Evolutionary conservation across 2,888 invertebrate species (phyloP).

Genomic region (Ligdia adustata): DNA sequence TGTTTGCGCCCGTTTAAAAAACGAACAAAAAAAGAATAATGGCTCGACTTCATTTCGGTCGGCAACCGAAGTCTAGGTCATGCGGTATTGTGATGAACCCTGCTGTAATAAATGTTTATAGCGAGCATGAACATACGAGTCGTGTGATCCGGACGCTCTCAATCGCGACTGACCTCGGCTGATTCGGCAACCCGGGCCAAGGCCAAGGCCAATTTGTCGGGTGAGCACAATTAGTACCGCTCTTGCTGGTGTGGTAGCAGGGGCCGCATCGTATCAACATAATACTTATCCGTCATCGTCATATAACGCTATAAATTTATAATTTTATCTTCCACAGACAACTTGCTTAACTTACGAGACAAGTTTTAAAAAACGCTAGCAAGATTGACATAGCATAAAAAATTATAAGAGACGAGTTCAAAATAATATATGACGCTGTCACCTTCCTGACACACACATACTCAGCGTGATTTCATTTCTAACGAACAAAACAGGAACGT

Average conservation of each 20-base stretch:
- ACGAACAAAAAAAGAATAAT: too few relatives aligned
- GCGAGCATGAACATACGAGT: slow-evolving; percentile 51
- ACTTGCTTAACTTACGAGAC: too few relatives aligned
- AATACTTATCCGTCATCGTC: slow-evolving; percentile 28
- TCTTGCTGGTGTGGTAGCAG: slow-evolving; percentile 47
- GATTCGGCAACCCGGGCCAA: slow-evolving; percentile 80
- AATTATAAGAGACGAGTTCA: neutral
- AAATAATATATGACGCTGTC: slow-evolving; percentile 8
- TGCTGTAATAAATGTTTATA: slow-evolving; percentile 18
- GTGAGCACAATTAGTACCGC: slow-evolving; percentile 71
- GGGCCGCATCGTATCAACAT: slow-evolving; percentile 47
- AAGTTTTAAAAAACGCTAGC: too few relatives aligned
- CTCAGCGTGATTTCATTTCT: slow-evolving; percentile 1
- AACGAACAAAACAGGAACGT: slow-evolving; percentile 21
- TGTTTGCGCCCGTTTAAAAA: too few relatives aligned
- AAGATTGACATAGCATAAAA: neutral
- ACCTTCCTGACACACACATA: slow-evolving; percentile 5
- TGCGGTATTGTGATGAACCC: slow-evolving; percentile 3
- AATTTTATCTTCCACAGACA: neutral
- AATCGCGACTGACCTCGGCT: slow-evolving; percentile 73
- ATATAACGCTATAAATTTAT: slow-evolving; percentile 13
- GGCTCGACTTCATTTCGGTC: too few relatives aligned
- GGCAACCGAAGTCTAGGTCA: slow-evolving; percentile 2
- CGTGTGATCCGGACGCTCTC: slow-evolving; percentile 80
- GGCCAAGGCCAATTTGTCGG: slow-evolving; percentile 76